Evolutionary conservation across 2,888 invertebrate genomes (phyloP), one percentile per base, ranked within the genome.

Genomic region (Entomobrya proxima): DNA sequence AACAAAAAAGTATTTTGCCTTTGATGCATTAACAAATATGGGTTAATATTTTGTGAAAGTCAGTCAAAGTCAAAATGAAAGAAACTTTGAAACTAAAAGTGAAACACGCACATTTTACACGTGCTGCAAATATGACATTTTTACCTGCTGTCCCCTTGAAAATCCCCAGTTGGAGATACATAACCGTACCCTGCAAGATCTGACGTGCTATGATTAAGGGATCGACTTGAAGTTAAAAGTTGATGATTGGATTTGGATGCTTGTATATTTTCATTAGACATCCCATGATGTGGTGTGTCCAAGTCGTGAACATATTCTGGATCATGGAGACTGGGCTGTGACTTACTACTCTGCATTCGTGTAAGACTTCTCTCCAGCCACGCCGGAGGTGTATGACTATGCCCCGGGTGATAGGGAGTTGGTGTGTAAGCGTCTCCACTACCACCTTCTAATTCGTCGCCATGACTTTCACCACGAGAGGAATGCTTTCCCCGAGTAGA

Each of bases 361-460:
- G 85, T 86, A 35, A 90, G 76, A 15, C 94, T 93, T 69, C 94
- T 92, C 87, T 94, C 93, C 40, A 94, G 93, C 94, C 94, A 94
- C 1, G 93, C 93, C 2, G 94, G 93, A 1, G 86, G 86, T 35
- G 86, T 84, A 24, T 83, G 78, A 84, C 86, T 86, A 69, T 85
- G 78, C 64, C 74, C 79, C 50, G 74, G 44, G 47, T 78, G 69
- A 35, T 37, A 64, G 1, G 55, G 40, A 24, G 27, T 27, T 2
- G 93, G 93, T 24, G 55, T 40, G 15, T 64, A 47, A 0, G 1
- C 47, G 13, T 64, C 76, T 6, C 55, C 77, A n/a, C 40, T 55
- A 15, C 44, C 47, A 24, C 24, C 79, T 6, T 75, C 52, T n/a
- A 18, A 79, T 40, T 40, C 47, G 27, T 44, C 44, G 2, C 50